phyloP scores from a whole-genome alignment of 2,888 invertebrate genomes.

The Polylopha cassiicola region DNA sequence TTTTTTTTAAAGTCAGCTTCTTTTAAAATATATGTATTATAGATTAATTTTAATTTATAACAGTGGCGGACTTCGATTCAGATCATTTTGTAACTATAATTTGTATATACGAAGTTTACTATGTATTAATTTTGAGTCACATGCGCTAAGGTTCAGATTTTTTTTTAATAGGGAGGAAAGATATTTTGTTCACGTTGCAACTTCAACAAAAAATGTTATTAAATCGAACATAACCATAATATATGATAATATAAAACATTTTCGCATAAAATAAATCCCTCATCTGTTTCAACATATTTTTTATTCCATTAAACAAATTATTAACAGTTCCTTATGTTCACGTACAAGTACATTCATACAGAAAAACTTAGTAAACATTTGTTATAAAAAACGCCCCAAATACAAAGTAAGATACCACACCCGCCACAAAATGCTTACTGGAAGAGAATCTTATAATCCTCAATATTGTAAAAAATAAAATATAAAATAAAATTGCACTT shows the following conservation, averaged over 20 bases:
- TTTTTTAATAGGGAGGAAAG: too few relatives aligned
- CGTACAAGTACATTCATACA: conserved; percentile 46
- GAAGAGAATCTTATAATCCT: conserved; percentile 33
- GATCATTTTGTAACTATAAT: too few relatives aligned
- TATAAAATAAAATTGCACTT: conserved; percentile 64
- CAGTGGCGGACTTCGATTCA: too few relatives aligned
- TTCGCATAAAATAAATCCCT: conserved; percentile 21
- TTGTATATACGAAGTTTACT: too few relatives aligned
- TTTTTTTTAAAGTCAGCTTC: too few relatives aligned
- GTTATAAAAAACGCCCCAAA: conserved; percentile 36
- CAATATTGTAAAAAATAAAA: conserved; percentile 34
- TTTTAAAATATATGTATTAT: too few relatives aligned
- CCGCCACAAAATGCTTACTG: conserved; percentile 38
- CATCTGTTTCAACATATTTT: conserved; percentile 61
- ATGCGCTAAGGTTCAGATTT: too few relatives aligned
- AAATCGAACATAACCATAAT: too few relatives aligned
- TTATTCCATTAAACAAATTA: conserved; percentile 68
- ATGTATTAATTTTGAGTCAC: too few relatives aligned
- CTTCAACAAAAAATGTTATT: too few relatives aligned
- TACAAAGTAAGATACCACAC: conserved; percentile 35
- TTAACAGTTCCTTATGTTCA: conserved; percentile 62
- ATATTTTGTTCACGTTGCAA: too few relatives aligned
- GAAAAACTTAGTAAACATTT: conserved; percentile 36
- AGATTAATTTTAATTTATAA: too few relatives aligned
- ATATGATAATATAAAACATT: conserved; percentile 25